Percentiles rank a stretch among this genome's conserved stretches.
Conservation (phyloP, 92 coral and sea anemone species). For the Paragorgia papillata region DNA sequence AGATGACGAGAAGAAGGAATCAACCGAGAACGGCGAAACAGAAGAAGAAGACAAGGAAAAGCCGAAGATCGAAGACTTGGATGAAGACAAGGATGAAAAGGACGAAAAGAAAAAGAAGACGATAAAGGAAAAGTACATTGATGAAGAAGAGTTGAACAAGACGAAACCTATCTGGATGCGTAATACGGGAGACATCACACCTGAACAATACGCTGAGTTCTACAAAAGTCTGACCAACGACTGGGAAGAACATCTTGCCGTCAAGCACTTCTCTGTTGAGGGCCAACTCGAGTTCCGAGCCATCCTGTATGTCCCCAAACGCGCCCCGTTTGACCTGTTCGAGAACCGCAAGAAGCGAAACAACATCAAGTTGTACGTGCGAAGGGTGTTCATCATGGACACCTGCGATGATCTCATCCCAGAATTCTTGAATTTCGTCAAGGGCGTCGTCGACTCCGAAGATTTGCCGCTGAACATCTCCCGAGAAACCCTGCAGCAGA, state of each 20-base stretch:
- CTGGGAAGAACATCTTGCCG: constrained; percentile 99
- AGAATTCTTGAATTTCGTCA: constrained; percentile 93
- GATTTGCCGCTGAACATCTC: constrained; percentile 97
- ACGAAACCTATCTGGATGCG: constrained; percentile 99
- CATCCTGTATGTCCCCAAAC: constrained; percentile 82
- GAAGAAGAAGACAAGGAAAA: constrained; percentile 74
- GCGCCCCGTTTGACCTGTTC: constrained; percentile 98
- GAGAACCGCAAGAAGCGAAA: constrained; percentile 98
- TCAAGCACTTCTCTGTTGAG: constrained; percentile 98
- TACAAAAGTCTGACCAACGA: constrained; percentile 99
- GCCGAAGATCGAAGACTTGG: constrained; percentile 2
- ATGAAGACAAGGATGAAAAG: constrained; percentile 32
- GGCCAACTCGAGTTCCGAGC: constrained; percentile 99
- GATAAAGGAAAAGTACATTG: constrained; percentile 91
- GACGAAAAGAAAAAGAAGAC: constrained; percentile 91
- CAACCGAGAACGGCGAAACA: constrained; percentile 81
- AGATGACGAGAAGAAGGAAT: constrained; percentile 65
- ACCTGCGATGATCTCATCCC: constrained; percentile 98
- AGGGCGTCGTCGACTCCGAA: constrained; percentile 99
- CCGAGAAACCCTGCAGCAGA: constrained; percentile 96
- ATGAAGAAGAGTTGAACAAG: constrained; percentile 93
- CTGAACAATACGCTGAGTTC: constrained; percentile 93
- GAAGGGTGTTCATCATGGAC: constrained; percentile 99
- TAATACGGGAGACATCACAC: constrained; percentile 90
- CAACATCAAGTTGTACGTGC: constrained; percentile 98